phyloP scores from a whole-genome alignment of 2,888 invertebrate species.

The Eumacrocentrus americanus region DNA sequence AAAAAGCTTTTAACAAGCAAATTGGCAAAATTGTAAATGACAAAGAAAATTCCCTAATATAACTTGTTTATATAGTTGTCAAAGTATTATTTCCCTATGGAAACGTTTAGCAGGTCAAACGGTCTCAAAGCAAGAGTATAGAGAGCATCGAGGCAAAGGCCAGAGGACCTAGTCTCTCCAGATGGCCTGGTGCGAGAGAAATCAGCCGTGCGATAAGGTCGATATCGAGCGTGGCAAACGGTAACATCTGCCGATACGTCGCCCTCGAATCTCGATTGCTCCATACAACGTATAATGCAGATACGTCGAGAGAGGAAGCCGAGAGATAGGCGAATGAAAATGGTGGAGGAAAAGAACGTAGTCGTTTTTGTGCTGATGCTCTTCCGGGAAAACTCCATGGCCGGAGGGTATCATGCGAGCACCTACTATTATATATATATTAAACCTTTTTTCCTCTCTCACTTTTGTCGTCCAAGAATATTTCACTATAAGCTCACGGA shows the following conservation, averaged over 20 bases:
- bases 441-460: neutral
- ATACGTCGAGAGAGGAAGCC: constrained; percentile 19
- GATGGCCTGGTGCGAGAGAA: constrained; percentile 34
- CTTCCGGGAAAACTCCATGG: constrained; percentile 2
- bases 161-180: constrained; percentile 22
- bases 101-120: too few species aligned
- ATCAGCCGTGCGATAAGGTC: constrained; percentile 38
- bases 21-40: too few species aligned
- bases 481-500: constrained; percentile 8
- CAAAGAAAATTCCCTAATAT: too few species aligned
- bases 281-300: constrained; percentile 16
- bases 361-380: neutral
- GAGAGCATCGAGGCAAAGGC: constrained; percentile 7
- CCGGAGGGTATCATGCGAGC: neutral
- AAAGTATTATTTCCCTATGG: too few species aligned
- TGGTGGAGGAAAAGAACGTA: neutral
- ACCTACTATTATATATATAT: neutral
- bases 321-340: constrained; percentile 1
- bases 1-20: too few species aligned
- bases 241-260: constrained; percentile 40
- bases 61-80: too few species aligned
- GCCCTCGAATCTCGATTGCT: constrained; percentile 32
- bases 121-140: constrained; percentile 8
- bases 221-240: constrained; percentile 36
- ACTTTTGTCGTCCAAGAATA: constrained; percentile 6